These are phyloP conservation scores for Alosa alosa DNA, from an alignment of 2,113 vertebrate species.

Conservation along the genomic window DNA sequence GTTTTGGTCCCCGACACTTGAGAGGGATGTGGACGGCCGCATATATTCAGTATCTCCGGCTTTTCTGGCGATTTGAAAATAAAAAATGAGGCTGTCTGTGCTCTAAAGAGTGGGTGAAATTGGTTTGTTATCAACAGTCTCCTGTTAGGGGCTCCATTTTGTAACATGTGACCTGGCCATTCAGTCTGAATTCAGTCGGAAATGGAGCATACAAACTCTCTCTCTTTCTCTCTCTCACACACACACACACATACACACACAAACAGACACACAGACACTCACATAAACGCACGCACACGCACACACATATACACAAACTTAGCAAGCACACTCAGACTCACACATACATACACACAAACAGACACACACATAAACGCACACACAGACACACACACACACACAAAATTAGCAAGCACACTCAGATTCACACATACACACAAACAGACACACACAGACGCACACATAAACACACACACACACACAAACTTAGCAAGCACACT, in stretches of 20 bases:
- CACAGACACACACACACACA: too few species aligned
- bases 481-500: background rate
- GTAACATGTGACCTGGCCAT: background rate
- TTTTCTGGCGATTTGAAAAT: background rate
- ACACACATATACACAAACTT: background rate
- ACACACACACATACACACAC: background rate
- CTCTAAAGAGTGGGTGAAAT: background rate
- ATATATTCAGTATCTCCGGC: background rate
- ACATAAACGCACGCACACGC: background rate
- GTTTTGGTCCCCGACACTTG: too few species aligned
- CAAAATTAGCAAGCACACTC: too few species aligned
- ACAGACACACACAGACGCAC: too few species aligned
- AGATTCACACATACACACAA: too few species aligned
- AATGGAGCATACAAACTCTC: background rate
- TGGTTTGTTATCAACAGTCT: slow-evolving; percentile 9
- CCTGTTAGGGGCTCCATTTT: background rate
- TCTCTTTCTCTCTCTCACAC: background rate
- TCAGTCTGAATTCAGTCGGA: background rate
- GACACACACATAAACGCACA: too few species aligned
- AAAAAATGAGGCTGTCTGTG: background rate
- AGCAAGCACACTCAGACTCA: background rate
- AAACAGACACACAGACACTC: background rate
- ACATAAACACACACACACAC: background rate
- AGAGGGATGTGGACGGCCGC: too few species aligned
- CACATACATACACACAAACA: background rate